phyloP scores from a whole-genome alignment of 2,113 vertebrate genomes.

The Halichoeres trimaculatus region DNA sequence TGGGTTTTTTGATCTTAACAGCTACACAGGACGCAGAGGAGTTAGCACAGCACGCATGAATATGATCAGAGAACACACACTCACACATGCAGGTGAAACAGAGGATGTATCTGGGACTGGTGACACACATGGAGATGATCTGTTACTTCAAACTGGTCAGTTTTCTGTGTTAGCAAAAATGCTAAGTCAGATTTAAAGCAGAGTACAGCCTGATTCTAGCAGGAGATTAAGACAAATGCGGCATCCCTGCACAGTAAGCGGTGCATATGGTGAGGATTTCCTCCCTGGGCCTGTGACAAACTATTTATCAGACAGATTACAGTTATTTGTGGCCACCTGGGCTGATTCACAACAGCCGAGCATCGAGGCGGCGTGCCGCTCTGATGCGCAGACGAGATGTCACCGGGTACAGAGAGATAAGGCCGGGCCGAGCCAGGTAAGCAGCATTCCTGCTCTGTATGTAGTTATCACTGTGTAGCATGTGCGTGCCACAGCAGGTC shows the following conservation, averaged over 20 bases:
- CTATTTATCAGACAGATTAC: slow-evolving; percentile 56
- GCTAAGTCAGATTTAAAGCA: neutral
- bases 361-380: slow-evolving; percentile 12
- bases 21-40: slow-evolving; percentile 78
- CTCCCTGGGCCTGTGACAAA: slow-evolving; percentile 28
- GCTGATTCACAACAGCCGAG: slow-evolving; percentile 33
- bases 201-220: slow-evolving; percentile 3
- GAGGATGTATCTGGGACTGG: slow-evolving; percentile 17
- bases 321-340: slow-evolving; percentile 47
- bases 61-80: neutral
- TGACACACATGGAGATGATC: slow-evolving; percentile 24
- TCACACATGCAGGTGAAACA: slow-evolving; percentile 28
- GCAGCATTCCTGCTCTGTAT: slow-evolving; percentile 57
- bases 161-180: neutral
- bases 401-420: slow-evolving; percentile 44
- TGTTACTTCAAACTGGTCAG: neutral
- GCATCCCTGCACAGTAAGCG: slow-evolving; percentile 3
- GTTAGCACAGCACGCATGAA: slow-evolving; percentile 18
- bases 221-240: neutral
- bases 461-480: slow-evolving; percentile 40
- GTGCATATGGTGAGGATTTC: slow-evolving; percentile 48
- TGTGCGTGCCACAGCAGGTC: slow-evolving; percentile 50
- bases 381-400: slow-evolving; percentile 14
- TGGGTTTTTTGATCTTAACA: slow-evolving; percentile 98
- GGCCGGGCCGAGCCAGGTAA: slow-evolving; percentile 38